These are phyloP conservation scores for Axea sp. DNA, from an alignment of 2,888 invertebrate genomes.

Conservation along the genomic window DNA sequence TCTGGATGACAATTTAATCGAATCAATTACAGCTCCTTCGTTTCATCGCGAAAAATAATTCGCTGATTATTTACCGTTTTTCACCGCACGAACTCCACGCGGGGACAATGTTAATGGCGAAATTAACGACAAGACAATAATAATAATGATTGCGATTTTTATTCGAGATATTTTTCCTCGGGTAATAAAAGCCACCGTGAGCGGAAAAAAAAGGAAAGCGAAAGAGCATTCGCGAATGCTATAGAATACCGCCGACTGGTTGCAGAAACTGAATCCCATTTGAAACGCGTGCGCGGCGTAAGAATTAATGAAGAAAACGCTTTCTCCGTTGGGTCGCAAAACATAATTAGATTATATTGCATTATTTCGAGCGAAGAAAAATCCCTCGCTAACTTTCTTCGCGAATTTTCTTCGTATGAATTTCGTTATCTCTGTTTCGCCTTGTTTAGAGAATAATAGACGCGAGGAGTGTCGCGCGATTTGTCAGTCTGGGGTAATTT, in stretches of 20 bases:
- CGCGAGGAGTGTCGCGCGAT: slow-evolving; percentile 1
- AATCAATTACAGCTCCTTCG: too few species aligned
- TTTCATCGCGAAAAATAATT: too few species aligned
- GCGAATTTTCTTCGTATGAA: slow-evolving; percentile 7
- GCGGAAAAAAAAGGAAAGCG: slow-evolving; percentile 11
- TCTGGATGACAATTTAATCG: too few species aligned
- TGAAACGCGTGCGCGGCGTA: background rate
- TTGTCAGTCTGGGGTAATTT: slow-evolving; percentile 10
- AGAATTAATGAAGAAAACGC: slow-evolving; percentile 22
- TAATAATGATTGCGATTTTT: slow-evolving; percentile 2
- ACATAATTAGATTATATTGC: slow-evolving; percentile 17
- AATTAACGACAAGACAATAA: background rate
- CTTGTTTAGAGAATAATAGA: slow-evolving; percentile 2
- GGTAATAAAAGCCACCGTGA: background rate
- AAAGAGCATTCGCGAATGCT: background rate
- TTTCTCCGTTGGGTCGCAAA: slow-evolving; percentile 20
- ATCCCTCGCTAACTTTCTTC: slow-evolving; percentile 18
- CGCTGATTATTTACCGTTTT: too few species aligned
- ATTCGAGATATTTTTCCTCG: background rate
- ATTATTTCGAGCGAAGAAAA: slow-evolving; percentile 2
- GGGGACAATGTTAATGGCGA: too few species aligned
- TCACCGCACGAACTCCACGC: too few species aligned
- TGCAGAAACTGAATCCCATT: background rate
- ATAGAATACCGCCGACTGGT: background rate
- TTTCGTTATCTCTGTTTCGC: background rate